phyloP scores from a whole-genome alignment of 2,113 vertebrate genomes.

The Sinosuthora webbiana region DNA sequence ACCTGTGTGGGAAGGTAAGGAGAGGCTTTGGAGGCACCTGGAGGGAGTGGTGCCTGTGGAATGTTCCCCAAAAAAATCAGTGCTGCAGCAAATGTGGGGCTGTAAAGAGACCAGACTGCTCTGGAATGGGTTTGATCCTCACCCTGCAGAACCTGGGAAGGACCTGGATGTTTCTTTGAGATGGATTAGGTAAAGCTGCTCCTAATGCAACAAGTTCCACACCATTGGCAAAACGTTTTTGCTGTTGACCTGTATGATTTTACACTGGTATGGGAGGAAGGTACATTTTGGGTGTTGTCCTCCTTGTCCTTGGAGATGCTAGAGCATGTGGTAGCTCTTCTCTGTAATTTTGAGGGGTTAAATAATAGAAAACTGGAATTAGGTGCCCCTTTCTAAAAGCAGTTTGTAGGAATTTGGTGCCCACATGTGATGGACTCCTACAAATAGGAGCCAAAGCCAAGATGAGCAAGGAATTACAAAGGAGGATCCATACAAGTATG shows the following conservation, averaged over 20 bases:
- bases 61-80: background rate
- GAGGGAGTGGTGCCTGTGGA: background rate
- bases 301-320: background rate
- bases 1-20: conserved; percentile 93
- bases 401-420: background rate
- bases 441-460: background rate
- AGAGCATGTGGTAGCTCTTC: background rate
- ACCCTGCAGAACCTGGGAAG: background rate
- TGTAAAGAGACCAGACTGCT: background rate
- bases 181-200: background rate
- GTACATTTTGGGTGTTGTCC: background rate
- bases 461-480: background rate
- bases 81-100: background rate
- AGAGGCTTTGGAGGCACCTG: background rate
- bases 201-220: background rate
- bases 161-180: background rate
- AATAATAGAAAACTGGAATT: background rate
- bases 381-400: background rate
- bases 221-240: background rate
- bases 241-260: background rate
- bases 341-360: background rate
- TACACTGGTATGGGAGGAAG: background rate
- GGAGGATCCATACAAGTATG: background rate
- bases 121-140: background rate
- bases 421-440: background rate